A percentile compares a stretch with the other conserved stretches of the same genome.
Evolutionary conservation across 2,888 invertebrate genomes (phyloP).

Genomic region (Hyles lineata): DNA sequence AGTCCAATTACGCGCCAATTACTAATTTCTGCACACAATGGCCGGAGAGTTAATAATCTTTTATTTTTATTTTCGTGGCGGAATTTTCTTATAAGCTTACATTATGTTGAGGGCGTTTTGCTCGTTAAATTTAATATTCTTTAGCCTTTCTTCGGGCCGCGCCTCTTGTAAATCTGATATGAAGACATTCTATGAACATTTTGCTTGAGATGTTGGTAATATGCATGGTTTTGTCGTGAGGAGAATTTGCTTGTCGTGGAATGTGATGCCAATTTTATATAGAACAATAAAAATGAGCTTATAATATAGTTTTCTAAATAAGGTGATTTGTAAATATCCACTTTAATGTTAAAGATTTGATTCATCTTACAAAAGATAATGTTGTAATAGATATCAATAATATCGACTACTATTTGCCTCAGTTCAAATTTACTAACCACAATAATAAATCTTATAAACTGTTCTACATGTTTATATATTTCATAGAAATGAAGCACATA

Average conservation of each 20-base stretch:
- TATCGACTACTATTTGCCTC: no score
- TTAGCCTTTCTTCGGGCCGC: constrained; percentile 27
- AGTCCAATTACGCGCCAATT: not conserved
- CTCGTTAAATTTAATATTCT: constrained; percentile 42
- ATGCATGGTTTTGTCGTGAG: not conserved
- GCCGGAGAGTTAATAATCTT: constrained; percentile 27
- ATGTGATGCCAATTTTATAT: not conserved
- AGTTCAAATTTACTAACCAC: no score
- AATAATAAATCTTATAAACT: no score
- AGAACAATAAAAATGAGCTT: not conserved
- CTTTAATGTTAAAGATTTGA: no score
- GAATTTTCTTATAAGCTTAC: constrained; percentile 41
- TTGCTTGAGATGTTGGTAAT: not conserved
- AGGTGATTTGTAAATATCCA: not conserved
- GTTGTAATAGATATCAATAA: no score
- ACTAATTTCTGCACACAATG: constrained; percentile 1
- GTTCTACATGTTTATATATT: no score
- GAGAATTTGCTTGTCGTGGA: not conserved
- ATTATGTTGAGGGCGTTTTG: constrained; percentile 35
- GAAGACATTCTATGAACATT: not conserved
- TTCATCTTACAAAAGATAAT: no score
- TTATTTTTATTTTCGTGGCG: constrained; percentile 41
- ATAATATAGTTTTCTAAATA: no score
- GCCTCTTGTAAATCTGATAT: constrained; percentile 4
- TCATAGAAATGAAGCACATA: no score